phyloP scores from a whole-genome alignment of 2,797 vertebrate species.

The Poeciliopsis infans region DNA sequence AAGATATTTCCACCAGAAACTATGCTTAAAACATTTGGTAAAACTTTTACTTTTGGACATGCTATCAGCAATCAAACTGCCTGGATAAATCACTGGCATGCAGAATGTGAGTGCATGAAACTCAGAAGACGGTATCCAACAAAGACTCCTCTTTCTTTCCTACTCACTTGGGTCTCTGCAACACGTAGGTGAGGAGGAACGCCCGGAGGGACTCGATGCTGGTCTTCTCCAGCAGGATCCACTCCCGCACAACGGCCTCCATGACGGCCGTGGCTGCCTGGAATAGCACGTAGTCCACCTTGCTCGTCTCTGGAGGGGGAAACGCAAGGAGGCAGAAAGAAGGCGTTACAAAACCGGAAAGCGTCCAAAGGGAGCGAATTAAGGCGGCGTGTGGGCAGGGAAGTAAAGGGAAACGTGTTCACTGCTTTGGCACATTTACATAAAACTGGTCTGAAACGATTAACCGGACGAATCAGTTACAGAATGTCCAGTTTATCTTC shows the following conservation, averaged over 20 bases:
- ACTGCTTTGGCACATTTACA: background rate
- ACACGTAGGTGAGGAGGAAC: conserved; percentile 97
- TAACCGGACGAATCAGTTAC: no score
- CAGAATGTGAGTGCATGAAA: no score
- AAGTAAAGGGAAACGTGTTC: background rate
- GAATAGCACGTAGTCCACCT: conserved; percentile 99
- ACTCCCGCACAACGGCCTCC: conserved; percentile 98
- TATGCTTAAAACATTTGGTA: no score
- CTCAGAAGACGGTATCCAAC: background rate
- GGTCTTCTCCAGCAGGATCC: conserved; percentile 96
- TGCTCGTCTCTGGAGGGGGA: conserved; percentile 91
- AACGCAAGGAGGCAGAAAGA: background rate
- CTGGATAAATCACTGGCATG: no score
- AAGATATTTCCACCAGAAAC: no score
- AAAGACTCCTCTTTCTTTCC: conserved; percentile 11
- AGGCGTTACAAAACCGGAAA: no score
- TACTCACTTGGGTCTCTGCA: conserved; percentile 99
- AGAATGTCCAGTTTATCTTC: no score
- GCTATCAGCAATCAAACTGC: no score
- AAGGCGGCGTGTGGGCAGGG: background rate
- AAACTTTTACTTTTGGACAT: no score
- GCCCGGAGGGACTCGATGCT: conserved; percentile 96
- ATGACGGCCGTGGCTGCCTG: conserved; percentile 98
- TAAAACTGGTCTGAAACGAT: background rate
- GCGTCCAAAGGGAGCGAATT: background rate